Percentiles rank a stretch among this genome's conserved stretches.
phyloP scores from a whole-genome alignment of 2,888 invertebrate genomes.

The Mantis religiosa region DNA sequence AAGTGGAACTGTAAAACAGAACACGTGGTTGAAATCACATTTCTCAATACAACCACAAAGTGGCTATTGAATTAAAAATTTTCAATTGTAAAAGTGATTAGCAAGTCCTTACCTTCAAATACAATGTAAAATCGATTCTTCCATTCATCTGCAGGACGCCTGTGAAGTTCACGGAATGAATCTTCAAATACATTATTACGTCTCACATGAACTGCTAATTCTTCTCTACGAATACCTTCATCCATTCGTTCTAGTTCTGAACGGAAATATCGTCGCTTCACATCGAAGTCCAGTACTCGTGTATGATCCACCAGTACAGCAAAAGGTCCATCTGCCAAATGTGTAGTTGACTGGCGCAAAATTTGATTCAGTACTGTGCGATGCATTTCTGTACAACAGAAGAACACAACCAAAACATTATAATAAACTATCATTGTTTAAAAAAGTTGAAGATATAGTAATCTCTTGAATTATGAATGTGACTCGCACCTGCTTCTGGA shows the following conservation, averaged over 20 bases:
- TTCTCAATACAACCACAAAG: neutral
- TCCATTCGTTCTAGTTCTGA: conserved; percentile 81
- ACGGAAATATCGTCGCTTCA: conserved; percentile 80
- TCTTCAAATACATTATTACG: conserved; percentile 84
- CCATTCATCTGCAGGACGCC: conserved; percentile 81
- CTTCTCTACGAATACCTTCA: conserved; percentile 73
- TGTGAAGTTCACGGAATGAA: conserved; percentile 79
- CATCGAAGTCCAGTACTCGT: conserved; percentile 83
- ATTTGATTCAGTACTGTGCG: conserved; percentile 86
- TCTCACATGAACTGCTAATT: conserved; percentile 80
- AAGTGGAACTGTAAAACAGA: too few species aligned
- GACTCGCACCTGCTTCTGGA: too few species aligned
- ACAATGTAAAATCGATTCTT: conserved; percentile 88
- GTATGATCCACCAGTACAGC: conserved; percentile 84
- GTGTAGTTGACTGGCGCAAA: conserved; percentile 71
- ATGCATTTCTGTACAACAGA: conserved; percentile 62
- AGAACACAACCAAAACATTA: neutral
- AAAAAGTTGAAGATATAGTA: too few species aligned
- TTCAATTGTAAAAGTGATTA: conserved; percentile 31
- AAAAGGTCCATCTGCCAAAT: conserved; percentile 81
- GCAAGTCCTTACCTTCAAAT: conserved; percentile 66
- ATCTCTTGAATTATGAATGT: too few species aligned
- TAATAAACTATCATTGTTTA: too few species aligned
- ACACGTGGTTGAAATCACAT: too few species aligned
- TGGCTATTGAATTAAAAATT: neutral